Base-by-base conservation (phyloP, 2,113 vertebrate species). In the Ctenodactylus gundi region DNA sequence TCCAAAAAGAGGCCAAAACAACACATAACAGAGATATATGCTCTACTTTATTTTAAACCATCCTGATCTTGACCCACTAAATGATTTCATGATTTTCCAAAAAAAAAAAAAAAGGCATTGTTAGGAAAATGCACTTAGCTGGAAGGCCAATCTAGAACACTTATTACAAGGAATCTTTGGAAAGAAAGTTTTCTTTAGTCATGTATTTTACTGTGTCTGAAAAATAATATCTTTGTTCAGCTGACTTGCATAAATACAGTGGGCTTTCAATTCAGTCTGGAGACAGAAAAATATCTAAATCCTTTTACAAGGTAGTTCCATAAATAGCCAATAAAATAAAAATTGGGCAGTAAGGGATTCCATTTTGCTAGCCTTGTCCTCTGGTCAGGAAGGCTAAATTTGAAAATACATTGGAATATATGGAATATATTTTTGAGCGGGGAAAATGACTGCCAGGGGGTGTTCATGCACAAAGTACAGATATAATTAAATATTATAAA, bases 1-100 rank as follows among this genome's bases (percentile, higher is more conserved):
- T n/a, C n/a, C n/a, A n/a, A n/a, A n/a, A n/a, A n/a, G n/a, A n/a
- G n/a, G n/a, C n/a, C n/a, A n/a, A n/a, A n/a, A n/a, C n/a, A n/a
- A n/a, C n/a, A n/a, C n/a, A n/a, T n/a, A n/a, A n/a, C n/a, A n/a
- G n/a, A n/a, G n/a, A n/a, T n/a, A n/a, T n/a, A n/a, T n/a, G 4
- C 67, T 93, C 58, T 77, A 58, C 81, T 90, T 90, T 6, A 82
- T 72, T 94, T 85, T 72, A 94, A 94, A 91, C 25, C 31, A 70
- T 70, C 31, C 17, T 85, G 39, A 94, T 64, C 39, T 92, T 39
- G 34, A 55, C 13, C 12, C 20, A 84, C 41, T 78, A 57, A 90
- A 49, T 44, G 14, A 41, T 73, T 93, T 90, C 27, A 72, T 58
- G 53, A 75, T 25, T 44, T 80, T 75, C 39, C 36, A 78, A 49